Evolutionary conservation across 2,797 vertebrate genomes (phyloP).

Genomic region (Leptodactylus fallax): DNA sequence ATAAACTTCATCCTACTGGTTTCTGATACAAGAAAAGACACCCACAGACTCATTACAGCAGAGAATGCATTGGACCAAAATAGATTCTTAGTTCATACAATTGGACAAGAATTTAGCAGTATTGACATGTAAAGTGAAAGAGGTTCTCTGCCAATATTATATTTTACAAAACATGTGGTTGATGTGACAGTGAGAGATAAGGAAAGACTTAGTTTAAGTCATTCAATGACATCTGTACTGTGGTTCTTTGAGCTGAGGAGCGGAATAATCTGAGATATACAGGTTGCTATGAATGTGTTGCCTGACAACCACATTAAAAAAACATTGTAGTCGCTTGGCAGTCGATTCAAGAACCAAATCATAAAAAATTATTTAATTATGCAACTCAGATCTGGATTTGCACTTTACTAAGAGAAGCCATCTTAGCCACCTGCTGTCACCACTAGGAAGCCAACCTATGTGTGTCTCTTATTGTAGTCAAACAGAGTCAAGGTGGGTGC

Average conservation of each 20-base stretch:
- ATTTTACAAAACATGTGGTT: background rate
- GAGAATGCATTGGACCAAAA: slow-evolving; percentile 13
- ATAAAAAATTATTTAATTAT: background rate
- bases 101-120: background rate
- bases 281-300: background rate
- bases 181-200: background rate
- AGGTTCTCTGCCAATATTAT: background rate
- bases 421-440: no score
- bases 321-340: background rate
- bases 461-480: background rate
- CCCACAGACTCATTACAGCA: slow-evolving; percentile 17
- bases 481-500: no score
- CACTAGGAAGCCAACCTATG: background rate
- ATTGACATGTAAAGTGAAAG: background rate
- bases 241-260: background rate
- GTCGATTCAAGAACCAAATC: background rate
- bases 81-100: slow-evolving; percentile 21
- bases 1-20: slow-evolving; percentile 19
- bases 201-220: background rate
- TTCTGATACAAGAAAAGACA: slow-evolving; percentile 27
- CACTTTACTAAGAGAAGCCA: no score
- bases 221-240: no score
- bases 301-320: background rate
- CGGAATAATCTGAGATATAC: background rate
- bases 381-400: no score